A percentile compares a stretch with the other conserved stretches of the same genome.
Conservation (phyloP, 2,113 vertebrate genomes). For the Alethe diademata region DNA sequence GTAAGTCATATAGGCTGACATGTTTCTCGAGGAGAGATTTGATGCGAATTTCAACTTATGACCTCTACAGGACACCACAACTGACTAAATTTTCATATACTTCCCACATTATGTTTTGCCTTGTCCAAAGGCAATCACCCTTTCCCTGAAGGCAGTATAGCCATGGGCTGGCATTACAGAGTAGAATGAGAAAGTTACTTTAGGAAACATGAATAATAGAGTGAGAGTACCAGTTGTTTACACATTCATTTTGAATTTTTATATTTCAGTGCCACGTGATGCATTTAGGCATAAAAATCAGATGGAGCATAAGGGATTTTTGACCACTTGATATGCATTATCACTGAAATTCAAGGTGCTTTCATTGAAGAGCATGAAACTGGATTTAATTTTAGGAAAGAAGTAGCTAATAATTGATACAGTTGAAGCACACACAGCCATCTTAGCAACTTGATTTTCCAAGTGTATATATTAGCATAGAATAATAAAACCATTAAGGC, state of each 20-base stretch:
- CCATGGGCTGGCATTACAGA: background rate
- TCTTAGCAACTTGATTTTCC: background rate
- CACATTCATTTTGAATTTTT: background rate
- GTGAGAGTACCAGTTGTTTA: background rate
- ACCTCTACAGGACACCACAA: background rate
- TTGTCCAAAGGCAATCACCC: background rate
- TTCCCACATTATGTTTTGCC: background rate
- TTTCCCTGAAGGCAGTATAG: background rate
- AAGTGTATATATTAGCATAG: background rate
- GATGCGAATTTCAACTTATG: background rate
- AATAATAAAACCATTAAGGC: background rate
- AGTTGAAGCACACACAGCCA: background rate
- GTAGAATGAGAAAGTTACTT: background rate
- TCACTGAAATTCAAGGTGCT: background rate
- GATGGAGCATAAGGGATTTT: background rate
- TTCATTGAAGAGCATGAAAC: background rate
- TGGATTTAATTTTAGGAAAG: background rate
- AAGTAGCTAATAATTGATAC: background rate
- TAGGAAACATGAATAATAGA: background rate
- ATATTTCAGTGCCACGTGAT: background rate
- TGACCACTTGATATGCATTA: background rate
- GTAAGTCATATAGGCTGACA: background rate
- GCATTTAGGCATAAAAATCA: background rate
- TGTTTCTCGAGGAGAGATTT: background rate
- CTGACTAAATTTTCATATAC: background rate